A percentile compares a stretch with the other conserved stretches of the same genome.
Evolutionary conservation across 2,888 invertebrate species (phyloP).

Genomic region (Drosophila barbarae): DNA sequence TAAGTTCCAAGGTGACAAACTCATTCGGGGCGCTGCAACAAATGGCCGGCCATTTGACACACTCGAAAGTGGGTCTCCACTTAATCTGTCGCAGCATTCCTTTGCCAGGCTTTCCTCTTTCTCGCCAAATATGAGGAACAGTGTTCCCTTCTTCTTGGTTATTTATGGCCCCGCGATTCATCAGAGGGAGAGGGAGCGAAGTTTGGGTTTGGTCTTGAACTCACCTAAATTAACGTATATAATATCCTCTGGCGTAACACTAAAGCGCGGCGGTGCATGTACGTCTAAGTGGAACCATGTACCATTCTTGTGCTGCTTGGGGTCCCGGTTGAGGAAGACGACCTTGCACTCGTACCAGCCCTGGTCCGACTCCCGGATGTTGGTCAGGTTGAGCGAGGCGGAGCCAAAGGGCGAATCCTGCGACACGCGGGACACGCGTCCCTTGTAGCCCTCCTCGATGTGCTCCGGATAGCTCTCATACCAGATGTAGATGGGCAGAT

Average conservation of each 20-base stretch:
- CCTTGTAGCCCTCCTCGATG: slow-evolving; percentile 96
- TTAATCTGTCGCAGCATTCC: slow-evolving; percentile 42
- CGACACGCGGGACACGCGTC: slow-evolving; percentile 92
- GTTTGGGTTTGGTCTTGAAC: slow-evolving; percentile 57
- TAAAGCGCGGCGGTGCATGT: slow-evolving; percentile 97
- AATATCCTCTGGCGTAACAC: slow-evolving; percentile 96
- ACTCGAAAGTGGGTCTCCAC: slow-evolving; percentile 53
- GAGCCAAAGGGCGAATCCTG: slow-evolving; percentile 93
- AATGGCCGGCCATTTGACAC: slow-evolving; percentile 68
- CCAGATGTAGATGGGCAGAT: slow-evolving; percentile 98
- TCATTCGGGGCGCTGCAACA: slow-evolving; percentile 64
- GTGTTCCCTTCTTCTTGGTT: neutral
- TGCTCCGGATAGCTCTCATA: slow-evolving; percentile 98
- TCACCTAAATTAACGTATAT: slow-evolving; percentile 95
- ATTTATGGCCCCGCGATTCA: slow-evolving; percentile 38
- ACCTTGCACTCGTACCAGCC: slow-evolving; percentile 98
- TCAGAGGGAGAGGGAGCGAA: slow-evolving; percentile 4
- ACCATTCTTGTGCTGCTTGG: slow-evolving; percentile 95
- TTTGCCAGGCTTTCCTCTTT: neutral
- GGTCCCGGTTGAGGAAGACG: slow-evolving; percentile 96
- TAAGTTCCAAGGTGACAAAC: slow-evolving; percentile 67
- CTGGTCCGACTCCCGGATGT: slow-evolving; percentile 94
- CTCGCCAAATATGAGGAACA: slow-evolving; percentile 27
- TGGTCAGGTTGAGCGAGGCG: slow-evolving; percentile 96
- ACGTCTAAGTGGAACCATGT: slow-evolving; percentile 99